These are phyloP conservation scores for Cepaea hortensis DNA, from an alignment of 2,888 invertebrate genomes.

Conservation along the genomic window DNA sequence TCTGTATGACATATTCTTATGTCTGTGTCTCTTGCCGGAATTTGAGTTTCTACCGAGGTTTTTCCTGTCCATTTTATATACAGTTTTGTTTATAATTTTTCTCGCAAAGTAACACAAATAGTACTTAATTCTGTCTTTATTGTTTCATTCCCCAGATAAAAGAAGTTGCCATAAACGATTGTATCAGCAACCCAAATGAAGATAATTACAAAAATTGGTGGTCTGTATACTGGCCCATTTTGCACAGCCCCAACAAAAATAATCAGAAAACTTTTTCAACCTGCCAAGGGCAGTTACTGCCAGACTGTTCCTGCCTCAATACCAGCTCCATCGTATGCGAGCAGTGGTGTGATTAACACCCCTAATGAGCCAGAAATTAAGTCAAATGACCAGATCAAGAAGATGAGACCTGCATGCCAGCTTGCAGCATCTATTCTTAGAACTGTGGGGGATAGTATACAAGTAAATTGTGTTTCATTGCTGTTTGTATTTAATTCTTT, in stretches of 20 bases:
- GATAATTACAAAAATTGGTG: conserved; percentile 4
- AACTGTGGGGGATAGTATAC: conserved; percentile 57
- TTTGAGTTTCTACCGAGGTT: too few relatives aligned
- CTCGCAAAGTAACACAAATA: background rate
- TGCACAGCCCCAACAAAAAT: background rate
- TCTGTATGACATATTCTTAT: too few relatives aligned
- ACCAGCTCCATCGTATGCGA: conserved; percentile 62
- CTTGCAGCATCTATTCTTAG: conserved; percentile 64
- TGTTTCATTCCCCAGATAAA: too few relatives aligned
- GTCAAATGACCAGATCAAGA: conserved; percentile 59
- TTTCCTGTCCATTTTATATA: too few relatives aligned
- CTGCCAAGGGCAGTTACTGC: background rate
- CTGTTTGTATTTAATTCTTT: background rate
- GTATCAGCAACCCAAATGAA: background rate
- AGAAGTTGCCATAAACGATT: background rate
- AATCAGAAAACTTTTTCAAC: background rate
- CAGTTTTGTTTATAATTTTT: too few relatives aligned
- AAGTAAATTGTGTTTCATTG: conserved; percentile 54
- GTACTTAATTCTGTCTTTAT: background rate
- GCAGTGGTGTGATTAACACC: conserved; percentile 44
- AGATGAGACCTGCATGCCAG: conserved; percentile 62
- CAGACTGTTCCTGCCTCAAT: conserved; percentile 61
- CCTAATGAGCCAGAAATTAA: conserved; percentile 61
- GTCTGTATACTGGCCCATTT: background rate
- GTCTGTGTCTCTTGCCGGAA: too few relatives aligned